Conservation (phyloP, 2,113 vertebrate genomes). For the Circaetus gallicus region DNA sequence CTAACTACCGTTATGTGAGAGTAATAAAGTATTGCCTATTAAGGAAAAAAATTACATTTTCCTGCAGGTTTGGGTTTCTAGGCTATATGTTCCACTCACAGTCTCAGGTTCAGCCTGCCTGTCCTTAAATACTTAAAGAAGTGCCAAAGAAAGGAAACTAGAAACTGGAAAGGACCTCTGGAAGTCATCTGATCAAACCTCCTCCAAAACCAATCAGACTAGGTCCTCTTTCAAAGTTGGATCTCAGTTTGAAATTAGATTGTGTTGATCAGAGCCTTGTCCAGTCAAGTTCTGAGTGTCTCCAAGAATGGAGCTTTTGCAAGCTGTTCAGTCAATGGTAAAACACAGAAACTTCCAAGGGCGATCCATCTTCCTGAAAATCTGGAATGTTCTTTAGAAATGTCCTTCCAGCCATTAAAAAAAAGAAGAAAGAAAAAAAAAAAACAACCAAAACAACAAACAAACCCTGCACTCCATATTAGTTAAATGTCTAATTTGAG, state of each 20-base stretch:
- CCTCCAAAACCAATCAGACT: not conserved
- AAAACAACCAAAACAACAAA: too few relatives aligned
- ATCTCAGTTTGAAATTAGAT: not conserved
- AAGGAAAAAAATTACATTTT: not conserved
- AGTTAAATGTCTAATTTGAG: not conserved
- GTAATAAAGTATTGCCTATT: not conserved
- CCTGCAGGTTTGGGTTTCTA: not conserved
- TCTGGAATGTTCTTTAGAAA: accelerated
- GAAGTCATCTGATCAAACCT: not conserved
- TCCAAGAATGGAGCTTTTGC: not conserved
- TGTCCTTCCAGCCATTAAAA: not conserved
- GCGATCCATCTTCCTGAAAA: not conserved
- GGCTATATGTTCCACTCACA: not conserved
- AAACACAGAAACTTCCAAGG: not conserved
- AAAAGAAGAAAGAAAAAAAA: not conserved
- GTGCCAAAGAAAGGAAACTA: not conserved
- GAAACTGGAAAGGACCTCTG: not conserved
- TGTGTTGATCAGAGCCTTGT: not conserved
- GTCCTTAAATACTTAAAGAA: not conserved
- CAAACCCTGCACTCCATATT: too few relatives aligned
- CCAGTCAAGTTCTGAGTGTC: not conserved
- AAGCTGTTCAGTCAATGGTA: not conserved
- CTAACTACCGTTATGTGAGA: not conserved
- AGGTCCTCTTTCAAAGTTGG: not conserved
- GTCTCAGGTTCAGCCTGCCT: not conserved